Base-by-base conservation (phyloP, 1,140 invertebrate species). In the Atta colombica region DNA sequence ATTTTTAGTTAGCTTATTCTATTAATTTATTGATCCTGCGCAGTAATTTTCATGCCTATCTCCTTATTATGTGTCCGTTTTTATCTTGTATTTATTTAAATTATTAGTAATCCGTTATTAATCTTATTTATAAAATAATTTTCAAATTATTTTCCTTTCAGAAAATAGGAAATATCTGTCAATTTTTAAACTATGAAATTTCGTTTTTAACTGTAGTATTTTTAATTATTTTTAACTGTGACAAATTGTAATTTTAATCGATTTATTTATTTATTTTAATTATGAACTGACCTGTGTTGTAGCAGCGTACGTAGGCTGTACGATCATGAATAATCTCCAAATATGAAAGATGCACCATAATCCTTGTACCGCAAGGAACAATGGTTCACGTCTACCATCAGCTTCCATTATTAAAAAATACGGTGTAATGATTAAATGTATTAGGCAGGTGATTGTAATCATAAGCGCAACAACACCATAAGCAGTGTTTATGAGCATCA, bases 391-490 rank as follows among this genome's bases (percentile, higher is more conserved):
- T 87, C 90, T 94, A 18, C 92, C 94, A n/a, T 94, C 92, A 28
- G 97, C 94, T 91, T 97, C 97, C 91, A 97, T 95, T 68, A 97
- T 96, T 1, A 97, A 93, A 91, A 97, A 97, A 91, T 97, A 97
- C 0, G 97, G 96, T 0, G 97, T 97, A 18, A 97, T 97, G 21
- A 97, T 97, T 18, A 97, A 93, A 89, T 97, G 97, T 85, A 97
- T 94, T 51, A 97, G 91, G 60, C 97, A 97, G 0, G 97, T 97
- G 18, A 97, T 95, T 3, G 97, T 95, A 10, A 97, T 96, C 1
- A 96, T 95, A 0, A 97, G 93, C 35, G 97, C 95, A 0, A 96
- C 96, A 0, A 96, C 88, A 0, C 97, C 97, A 88, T 96, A 97
- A 39, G 95, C 94, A 25, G 93, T 94, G 71, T 95, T 95, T 21